phyloP scores from a whole-genome alignment of 2,113 vertebrate genomes.

The Sphaerodactylus townsendi region DNA sequence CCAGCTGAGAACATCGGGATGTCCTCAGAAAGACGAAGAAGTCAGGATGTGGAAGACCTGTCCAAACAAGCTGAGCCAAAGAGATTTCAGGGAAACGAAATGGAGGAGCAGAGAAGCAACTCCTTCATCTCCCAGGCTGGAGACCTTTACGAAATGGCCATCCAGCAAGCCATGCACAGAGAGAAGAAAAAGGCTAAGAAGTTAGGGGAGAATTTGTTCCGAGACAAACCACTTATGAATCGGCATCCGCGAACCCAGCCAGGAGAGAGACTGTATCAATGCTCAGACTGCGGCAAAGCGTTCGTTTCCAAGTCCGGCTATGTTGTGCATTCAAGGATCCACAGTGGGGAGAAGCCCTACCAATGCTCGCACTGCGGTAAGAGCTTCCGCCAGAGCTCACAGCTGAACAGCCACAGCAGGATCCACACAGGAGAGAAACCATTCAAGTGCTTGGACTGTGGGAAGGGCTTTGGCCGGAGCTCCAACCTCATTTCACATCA shows the following conservation, averaged over 20 bases:
- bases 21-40: neutral
- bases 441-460: conserved; percentile 62
- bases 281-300: conserved; percentile 56
- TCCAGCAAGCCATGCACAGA: conserved; percentile 55
- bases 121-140: neutral
- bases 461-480: conserved; percentile 63
- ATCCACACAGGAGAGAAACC: conserved; percentile 69
- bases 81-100: neutral
- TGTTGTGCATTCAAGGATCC: conserved; percentile 56
- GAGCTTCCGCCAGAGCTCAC: conserved; percentile 3
- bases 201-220: conserved; percentile 65
- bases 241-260: conserved; percentile 44
- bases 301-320: conserved; percentile 59
- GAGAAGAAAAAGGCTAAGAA: neutral
- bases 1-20: neutral
- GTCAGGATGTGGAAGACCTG: neutral
- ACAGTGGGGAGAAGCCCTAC: conserved; percentile 61
- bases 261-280: conserved; percentile 50
- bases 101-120: neutral
- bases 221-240: conserved; percentile 67
- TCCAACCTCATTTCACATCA: conserved; percentile 66
- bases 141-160: conserved; percentile 44
- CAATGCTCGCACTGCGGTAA: conserved; percentile 17
- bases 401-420: conserved; percentile 15
- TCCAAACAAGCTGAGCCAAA: neutral